These are phyloP conservation scores for Hoplostethus mediterraneus DNA, from an alignment of 2,797 vertebrate species.

Conservation along the genomic window DNA sequence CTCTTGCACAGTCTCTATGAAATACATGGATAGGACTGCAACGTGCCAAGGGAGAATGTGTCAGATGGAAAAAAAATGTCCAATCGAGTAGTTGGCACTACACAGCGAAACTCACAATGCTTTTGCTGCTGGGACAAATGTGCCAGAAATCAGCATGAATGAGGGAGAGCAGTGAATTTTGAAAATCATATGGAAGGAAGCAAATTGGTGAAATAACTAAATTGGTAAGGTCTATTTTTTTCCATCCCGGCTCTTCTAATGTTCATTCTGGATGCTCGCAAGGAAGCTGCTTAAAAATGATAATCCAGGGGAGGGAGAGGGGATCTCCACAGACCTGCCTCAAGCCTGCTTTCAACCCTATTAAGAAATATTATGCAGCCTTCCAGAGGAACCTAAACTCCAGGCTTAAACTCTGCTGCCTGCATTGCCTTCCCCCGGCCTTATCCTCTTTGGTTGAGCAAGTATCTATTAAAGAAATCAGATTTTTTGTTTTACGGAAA, in stretches of 20 bases:
- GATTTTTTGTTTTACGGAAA: constrained; percentile 10
- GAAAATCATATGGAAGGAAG: constrained; percentile 51
- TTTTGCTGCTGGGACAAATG: constrained; percentile 38
- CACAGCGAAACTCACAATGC: constrained; percentile 10
- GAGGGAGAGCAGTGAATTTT: constrained; percentile 28
- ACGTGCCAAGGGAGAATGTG: not conserved
- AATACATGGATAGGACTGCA: constrained; percentile 21
- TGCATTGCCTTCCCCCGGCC: constrained; percentile 57
- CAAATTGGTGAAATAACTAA: constrained; percentile 70
- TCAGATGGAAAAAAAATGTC: constrained; percentile 18
- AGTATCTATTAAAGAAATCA: constrained; percentile 15
- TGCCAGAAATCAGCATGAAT: constrained; percentile 20
- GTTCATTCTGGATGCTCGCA: constrained; percentile 79
- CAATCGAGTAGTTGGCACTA: constrained; percentile 6
- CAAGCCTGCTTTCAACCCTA: constrained; percentile 83
- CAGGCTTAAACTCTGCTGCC: constrained; percentile 73
- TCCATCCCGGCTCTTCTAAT: constrained; percentile 64
- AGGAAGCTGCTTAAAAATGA: constrained; percentile 88
- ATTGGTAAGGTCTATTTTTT: constrained; percentile 54
- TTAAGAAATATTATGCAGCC: constrained; percentile 86
- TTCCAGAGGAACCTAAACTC: constrained; percentile 76
- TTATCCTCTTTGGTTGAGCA: constrained; percentile 47
- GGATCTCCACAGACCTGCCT: constrained; percentile 83
- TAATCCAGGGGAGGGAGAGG: constrained; percentile 85
- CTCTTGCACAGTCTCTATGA: not conserved